Evolutionary conservation across 1,140 invertebrate genomes (phyloP).

Genomic region (Drosophila rufa): DNA sequence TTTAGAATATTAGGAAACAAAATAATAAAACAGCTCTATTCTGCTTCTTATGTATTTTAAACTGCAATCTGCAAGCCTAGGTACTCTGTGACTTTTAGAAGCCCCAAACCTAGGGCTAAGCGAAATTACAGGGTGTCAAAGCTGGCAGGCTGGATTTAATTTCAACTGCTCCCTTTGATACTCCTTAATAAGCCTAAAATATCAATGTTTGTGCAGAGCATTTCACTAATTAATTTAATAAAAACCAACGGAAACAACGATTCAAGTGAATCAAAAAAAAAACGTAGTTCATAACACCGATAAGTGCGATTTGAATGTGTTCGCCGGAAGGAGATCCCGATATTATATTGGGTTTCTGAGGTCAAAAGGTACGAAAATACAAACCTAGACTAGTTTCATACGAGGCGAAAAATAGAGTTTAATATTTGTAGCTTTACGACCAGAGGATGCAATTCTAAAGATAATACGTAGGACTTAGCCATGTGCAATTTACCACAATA

Average conservation of each 20-base stretch:
- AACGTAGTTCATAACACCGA: conserved; percentile 64
- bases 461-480: conserved; percentile 32
- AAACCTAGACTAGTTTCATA: conserved; percentile 46
- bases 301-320: conserved; percentile 62
- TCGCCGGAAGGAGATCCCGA: conserved; percentile 22
- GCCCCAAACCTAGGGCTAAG: no score
- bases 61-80: background rate
- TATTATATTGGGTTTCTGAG: conserved; percentile 18
- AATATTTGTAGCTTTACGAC: conserved; percentile 48
- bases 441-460: conserved; percentile 47
- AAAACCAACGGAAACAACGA: conserved; percentile 37
- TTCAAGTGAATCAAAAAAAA: conserved; percentile 35
- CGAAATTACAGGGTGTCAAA: background rate
- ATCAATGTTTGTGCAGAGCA: conserved; percentile 17
- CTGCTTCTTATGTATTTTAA: background rate
- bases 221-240: background rate
- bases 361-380: conserved; percentile 12
- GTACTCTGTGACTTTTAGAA: background rate
- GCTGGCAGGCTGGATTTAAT: no score
- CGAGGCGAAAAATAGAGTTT: conserved; percentile 31
- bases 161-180: background rate
- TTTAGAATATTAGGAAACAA: background rate
- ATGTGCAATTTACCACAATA: conserved; percentile 15
- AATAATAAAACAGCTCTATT: background rate
- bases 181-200: background rate